Evolutionary conservation across 2,888 invertebrate species (phyloP), one percentile per base, ranked within the genome.

Genomic region (Coenonympha glycerion): DNA sequence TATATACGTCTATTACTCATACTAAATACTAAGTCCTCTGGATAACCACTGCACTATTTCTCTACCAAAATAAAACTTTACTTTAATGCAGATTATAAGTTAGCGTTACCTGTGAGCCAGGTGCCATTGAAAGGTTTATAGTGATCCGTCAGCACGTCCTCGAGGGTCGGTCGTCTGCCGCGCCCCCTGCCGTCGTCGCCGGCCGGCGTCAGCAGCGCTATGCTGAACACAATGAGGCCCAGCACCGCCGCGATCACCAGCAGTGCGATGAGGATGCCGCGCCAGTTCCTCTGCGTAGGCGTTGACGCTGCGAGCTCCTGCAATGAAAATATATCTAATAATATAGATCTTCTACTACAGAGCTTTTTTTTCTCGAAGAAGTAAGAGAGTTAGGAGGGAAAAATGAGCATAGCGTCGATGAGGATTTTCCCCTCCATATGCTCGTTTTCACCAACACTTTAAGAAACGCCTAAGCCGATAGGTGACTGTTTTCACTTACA

Each of bases 251-350:
- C 92, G 63, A 97, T 97, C 62, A 98, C 97, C 67, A 97, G 89
- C 56, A 97, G 87, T 0, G 97, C 96, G 62, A 97, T 97, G 64
- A 94, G 92, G 67, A 98, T 97, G 13, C 97, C 97, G 36, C 95
- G 91, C 97, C 97, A 98, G 88, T 98, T 97, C 58, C 96, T 89
- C 76, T 96, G 92, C 58, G 92, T 94, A 3, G 95, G 95, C 9
- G 95, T 93, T 44, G 93, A 91, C 31, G 94, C 94, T 64, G 95
- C 96, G 77, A 97, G 79, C 79, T 97, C 97, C 97, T 97, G 90
- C 3, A 85, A 88, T 3, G 2, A 47, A 18, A 15, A 11, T 0
- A 13, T 33, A 40, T 15, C 18, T 47, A 18, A 40, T 40, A 1
- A 6, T 15, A 6, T 13, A 6, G 24, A n/a, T n/a, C n/a, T n/a